These are phyloP conservation scores for Rostratula benghalensis DNA, from an alignment of 2,113 vertebrate genomes.

Conservation along the genomic window DNA sequence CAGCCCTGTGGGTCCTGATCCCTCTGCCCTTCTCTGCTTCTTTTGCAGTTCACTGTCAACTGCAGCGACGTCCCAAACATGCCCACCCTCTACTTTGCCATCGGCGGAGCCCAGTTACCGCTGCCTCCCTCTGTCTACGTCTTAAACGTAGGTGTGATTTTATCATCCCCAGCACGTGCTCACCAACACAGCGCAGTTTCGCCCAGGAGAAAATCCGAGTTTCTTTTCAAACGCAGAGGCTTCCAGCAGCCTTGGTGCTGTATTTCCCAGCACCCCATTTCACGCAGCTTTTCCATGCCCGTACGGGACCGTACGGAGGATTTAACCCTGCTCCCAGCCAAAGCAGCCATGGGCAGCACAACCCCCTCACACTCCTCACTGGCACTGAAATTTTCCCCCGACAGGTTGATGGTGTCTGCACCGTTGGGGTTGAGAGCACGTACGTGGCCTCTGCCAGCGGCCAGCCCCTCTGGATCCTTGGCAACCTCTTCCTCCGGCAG, in stretches of 20 bases:
- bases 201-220: neutral
- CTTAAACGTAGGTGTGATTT: neutral
- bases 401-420: constrained; percentile 41
- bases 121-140: constrained; percentile 64
- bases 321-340: neutral
- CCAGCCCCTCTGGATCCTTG: constrained; percentile 51
- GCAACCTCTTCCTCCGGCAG: constrained; percentile 53
- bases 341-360: neutral
- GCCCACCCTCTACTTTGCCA: constrained; percentile 62
- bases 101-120: constrained; percentile 20
- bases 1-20: neutral
- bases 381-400: neutral
- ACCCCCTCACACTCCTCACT: rapidly evolving
- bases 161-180: rapidly evolving
- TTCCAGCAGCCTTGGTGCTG: neutral
- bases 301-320: neutral
- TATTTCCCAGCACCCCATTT: neutral
- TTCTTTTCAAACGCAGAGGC: neutral
- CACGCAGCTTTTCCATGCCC: rapidly evolving
- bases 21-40: neutral
- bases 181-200: neutral
- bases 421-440: constrained; percentile 46
- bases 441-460: constrained; percentile 33
- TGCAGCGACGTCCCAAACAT: constrained; percentile 14
- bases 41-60: constrained; percentile 23